Evolutionary conservation across 1,140 invertebrate species (phyloP), one percentile per base, ranked within the genome.

Genomic region (Drosophila grimshawi): DNA sequence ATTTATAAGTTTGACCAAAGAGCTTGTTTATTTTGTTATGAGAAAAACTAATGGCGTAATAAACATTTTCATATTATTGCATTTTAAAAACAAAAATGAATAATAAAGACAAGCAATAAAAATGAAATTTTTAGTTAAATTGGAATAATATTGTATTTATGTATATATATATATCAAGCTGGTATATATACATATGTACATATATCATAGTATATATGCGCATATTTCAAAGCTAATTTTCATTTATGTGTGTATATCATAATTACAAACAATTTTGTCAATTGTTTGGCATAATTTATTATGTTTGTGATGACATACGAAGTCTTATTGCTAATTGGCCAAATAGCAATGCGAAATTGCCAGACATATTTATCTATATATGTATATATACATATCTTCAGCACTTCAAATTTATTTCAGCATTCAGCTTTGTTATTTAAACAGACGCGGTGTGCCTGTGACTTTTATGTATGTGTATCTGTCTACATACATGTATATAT

Each of bases 321-420:
- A 37, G 27, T 1, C 5, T 32, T 10, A 45, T 4, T 56, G 55
- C 39, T 48, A 69, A 63, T 69, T 55, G 59, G 11, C 27, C 19
- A 37, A 41, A 32, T 8, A 32, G 10, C 55, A 11, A 51, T 49
- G 29, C 32, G 37, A 41, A 19, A 19, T 43, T 51, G 32, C 30
- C 33, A 19, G n/a, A 53, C 48, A 69, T 30, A 43, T 29, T 48
- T 59, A 5, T 7, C 7, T 3, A 5, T n/a, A 59, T 59, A 29
- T 19, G 8, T 29, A 56, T 0, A 30, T 45, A 43, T 35, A 19
- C 4, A 30, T 48, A 7, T 32, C 51, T 67, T 2, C 37, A 32
- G 7, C 19, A 41, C 49, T 48, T 32, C 35, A 39, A 48, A 68
- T 76, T 68, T 37, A 68, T 48, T 76, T 80, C 5, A 68, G 55